Evolutionary conservation across 2,113 vertebrate genomes (phyloP).

Genomic region (Eublepharis macularius): DNA sequence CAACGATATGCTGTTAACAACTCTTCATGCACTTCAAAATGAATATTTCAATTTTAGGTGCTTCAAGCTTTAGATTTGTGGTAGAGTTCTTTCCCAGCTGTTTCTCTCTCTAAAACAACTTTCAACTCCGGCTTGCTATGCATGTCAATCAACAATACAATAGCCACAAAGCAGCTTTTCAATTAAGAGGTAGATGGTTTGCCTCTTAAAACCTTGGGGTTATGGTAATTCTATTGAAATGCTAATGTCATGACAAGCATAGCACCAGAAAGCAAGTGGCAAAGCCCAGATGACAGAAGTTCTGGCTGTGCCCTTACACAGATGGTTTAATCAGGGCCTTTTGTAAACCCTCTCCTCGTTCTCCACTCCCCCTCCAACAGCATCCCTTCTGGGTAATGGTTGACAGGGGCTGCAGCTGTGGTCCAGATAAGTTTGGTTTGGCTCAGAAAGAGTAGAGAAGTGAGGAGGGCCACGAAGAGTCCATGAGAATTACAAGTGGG

Average conservation of each 20-base stretch:
- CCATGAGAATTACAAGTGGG: not conserved
- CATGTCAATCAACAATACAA: not conserved
- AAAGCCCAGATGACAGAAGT: conserved; percentile 48
- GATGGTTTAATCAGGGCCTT: conserved; percentile 54
- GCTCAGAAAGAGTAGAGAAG: fast-evolving
- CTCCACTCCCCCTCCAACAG: conserved; percentile 12
- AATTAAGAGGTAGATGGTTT: conserved; percentile 17
- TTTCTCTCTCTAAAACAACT: not conserved
- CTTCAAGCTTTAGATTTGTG: not conserved
- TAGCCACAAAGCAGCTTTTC: conserved; percentile 49
- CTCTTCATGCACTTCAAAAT: not conserved
- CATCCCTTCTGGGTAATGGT: not conserved
- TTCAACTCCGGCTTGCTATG: fast-evolving
- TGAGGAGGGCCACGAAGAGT: fast-evolving
- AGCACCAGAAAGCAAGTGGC: conserved; percentile 45
- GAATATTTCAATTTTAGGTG: not conserved
- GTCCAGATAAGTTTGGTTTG: fast-evolving
- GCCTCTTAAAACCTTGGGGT: conserved; percentile 10
- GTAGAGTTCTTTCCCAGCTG: not conserved
- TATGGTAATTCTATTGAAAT: conserved; percentile 69
- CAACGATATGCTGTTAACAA: not conserved
- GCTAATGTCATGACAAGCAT: conserved; percentile 67
- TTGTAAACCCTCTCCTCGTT: conserved; percentile 29
- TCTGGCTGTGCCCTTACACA: conserved; percentile 45
- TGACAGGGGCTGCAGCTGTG: conserved; percentile 61